Percentiles rank a stretch among this genome's conserved stretches.
Evolutionary conservation across 1,140 invertebrate genomes (phyloP).

Genomic region (Araneus ventricosus): DNA sequence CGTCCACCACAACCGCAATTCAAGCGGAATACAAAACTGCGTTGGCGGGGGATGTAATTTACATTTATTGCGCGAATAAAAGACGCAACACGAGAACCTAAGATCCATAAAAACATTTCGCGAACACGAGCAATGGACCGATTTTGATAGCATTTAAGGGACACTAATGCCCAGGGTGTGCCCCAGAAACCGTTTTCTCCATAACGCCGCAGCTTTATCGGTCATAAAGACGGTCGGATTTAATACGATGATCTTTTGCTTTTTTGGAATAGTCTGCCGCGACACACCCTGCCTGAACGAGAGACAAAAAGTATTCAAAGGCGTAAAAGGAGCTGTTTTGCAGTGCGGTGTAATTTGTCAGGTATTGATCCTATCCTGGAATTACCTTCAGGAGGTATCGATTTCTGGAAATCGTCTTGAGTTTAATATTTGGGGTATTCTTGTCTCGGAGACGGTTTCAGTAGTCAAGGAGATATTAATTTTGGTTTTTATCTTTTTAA

Average conservation of each 20-base stretch:
- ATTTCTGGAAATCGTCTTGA: too few relatives aligned
- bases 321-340: slow-evolving; percentile 9
- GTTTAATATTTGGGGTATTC: too few relatives aligned
- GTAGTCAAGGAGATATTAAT: too few relatives aligned
- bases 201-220: slow-evolving; percentile 33
- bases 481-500: too few relatives aligned
- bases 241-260: slow-evolving; percentile 9
- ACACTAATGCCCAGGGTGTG: slow-evolving; percentile 36
- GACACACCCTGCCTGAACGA: slow-evolving; percentile 24
- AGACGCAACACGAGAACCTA: slow-evolving; percentile 8
- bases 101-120: slow-evolving; percentile 15
- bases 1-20: not conserved
- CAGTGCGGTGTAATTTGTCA: not conserved
- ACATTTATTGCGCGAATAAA: slow-evolving; percentile 43
- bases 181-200: slow-evolving; percentile 1
- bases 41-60: not conserved
- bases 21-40: not conserved
- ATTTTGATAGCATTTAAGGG: slow-evolving; percentile 15
- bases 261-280: not conserved
- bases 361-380: not conserved
- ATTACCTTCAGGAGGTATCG: too few relatives aligned
- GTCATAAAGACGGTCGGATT: slow-evolving; percentile 22
- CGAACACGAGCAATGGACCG: not conserved
- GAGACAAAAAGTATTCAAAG: slow-evolving; percentile 24
- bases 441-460: too few relatives aligned